Evolutionary conservation across 2,888 invertebrate genomes (phyloP).

Genomic region (Lordiphosa fenestrarum): DNA sequence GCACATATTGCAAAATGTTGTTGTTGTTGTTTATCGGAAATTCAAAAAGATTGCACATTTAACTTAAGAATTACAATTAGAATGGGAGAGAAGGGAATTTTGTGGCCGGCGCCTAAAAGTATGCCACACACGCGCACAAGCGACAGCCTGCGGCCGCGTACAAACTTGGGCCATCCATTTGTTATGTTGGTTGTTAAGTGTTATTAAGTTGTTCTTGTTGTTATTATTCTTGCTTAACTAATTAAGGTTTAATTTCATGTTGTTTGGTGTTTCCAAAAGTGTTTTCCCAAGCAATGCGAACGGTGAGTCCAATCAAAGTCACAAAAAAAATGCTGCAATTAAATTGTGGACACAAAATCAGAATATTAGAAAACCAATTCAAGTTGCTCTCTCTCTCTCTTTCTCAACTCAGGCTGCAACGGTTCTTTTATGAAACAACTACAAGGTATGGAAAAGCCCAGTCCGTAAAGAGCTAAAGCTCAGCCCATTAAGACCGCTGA

Average conservation of each 20-base stretch:
- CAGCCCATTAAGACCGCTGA: no score
- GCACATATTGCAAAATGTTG: slow-evolving; percentile 50
- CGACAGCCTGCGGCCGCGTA: not conserved
- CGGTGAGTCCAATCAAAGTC: no score
- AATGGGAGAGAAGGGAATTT: slow-evolving; percentile 3
- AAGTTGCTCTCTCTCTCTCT: no score
- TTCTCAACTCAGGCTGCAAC: no score
- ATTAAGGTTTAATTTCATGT: slow-evolving; percentile 18
- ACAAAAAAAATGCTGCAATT: no score
- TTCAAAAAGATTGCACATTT: slow-evolving; percentile 44
- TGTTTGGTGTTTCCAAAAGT: not conserved
- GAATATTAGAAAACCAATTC: not conserved
- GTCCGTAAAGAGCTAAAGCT: no score
- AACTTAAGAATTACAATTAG: slow-evolving; percentile 1
- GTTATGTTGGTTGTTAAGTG: slow-evolving; percentile 2
- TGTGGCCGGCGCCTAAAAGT: slow-evolving; percentile 35
- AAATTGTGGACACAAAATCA: no score
- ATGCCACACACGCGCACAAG: slow-evolving; percentile 24
- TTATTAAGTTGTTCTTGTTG: slow-evolving; percentile 18
- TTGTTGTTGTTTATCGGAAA: slow-evolving; percentile 13
- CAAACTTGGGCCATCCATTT: slow-evolving; percentile 11
- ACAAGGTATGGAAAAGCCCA: no score
- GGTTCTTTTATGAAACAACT: no score
- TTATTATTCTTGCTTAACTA: slow-evolving; percentile 27
- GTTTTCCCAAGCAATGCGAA: no score